Evolutionary conservation across 2,888 invertebrate species (phyloP), one percentile per base, ranked within the genome.

Genomic region (Nephrotoma guestfalica): DNA sequence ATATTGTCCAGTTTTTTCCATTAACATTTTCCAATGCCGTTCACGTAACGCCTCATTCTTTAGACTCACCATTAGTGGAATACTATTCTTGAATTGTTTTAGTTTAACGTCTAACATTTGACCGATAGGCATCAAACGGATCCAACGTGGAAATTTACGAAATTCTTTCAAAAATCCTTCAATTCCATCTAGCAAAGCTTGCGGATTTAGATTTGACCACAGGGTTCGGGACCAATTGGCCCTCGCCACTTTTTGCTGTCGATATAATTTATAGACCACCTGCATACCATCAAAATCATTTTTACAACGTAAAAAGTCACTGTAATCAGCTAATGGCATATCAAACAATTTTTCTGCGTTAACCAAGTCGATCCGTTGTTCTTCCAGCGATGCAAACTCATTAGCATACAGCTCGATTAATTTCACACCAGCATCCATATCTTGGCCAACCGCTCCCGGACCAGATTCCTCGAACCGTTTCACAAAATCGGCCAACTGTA

Each of bases 21-120:
- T 98, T 85, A 98, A 92, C 89, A 96, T 94, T 88, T 94, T 94
- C 98, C 98, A 98, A 91, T 98, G 98, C 11, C 98, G 93, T 88
- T 97, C 96, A 9, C 97, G 92, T 91, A 98, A 93, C 0, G 98
- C 97, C 89, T 98, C 97, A 90, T 97, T 96, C 91, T 98, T 98
- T 86, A 98, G 91, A 83, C 97, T 96, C 4, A 97, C 96, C 94
- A 98, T 97, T 85, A 98, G 92, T 0, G 98, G 97, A 0, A 98
- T 95, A 0, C 96, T 95, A 88, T 94, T 94, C 90, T 96, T 96
- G 92, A 98, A 98, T 89, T 96, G 96, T 89, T 95, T 96, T 96
- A 98, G 96, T 89, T 95, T 95, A n/a, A 94, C 91, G 88, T 97
- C 96, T 40, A 98, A 90, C 88, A 94, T 93, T 88, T 93, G 90